Base-by-base conservation (phyloP, 2,113 vertebrate genomes). In the Ameiurus melas region DNA sequence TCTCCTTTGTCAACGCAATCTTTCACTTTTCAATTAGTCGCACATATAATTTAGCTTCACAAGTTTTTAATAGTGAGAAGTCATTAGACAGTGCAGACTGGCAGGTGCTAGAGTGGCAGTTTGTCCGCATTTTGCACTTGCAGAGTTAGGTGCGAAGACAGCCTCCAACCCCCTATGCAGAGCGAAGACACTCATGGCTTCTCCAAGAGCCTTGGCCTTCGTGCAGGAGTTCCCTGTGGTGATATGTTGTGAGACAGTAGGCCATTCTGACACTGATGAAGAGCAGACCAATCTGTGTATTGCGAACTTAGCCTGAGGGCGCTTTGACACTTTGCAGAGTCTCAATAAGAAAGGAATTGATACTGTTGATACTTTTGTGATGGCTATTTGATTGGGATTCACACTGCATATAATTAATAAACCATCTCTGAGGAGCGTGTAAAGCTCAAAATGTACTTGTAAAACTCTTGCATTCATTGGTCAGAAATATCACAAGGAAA, bases 21-120 rank as follows among this genome's bases (percentile, higher is more conserved):
- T 89, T 92, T 84, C 87, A 30, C 66, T 85, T 89, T 91, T 92
- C 88, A 92, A 88, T 94, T 93, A 93, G 82, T 84, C 19, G 47
- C 90, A 89, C 89, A 81, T 93, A 92, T 92, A 88, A 93, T 92
- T 92, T 92, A 91, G 93, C 91, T 91, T 93, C 92, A 94, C 93
- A 94, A 91, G 92, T 93, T 89, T 85, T 83, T 90, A 94, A 93
- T 86, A 92, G 94, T 93, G 94, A 92, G 93, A 95, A 93, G 91
- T 93, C 87, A 94, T 95, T 93, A 93, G 92, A 90, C 91, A 83
- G 47, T 78, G 89, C 90, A 88, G 87, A 87, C 36, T 93, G 92
- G 94, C 93, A 94, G 92, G 93, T 91, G 93, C 90, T 86, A 92
- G 87, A 90, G 77, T 91, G 58, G 85, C 91, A 91, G 90, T 92